A percentile compares a stretch with the other conserved stretches of the same genome.
phyloP scores from a whole-genome alignment of 2,888 invertebrate species.

The Uropetala carovei region DNA sequence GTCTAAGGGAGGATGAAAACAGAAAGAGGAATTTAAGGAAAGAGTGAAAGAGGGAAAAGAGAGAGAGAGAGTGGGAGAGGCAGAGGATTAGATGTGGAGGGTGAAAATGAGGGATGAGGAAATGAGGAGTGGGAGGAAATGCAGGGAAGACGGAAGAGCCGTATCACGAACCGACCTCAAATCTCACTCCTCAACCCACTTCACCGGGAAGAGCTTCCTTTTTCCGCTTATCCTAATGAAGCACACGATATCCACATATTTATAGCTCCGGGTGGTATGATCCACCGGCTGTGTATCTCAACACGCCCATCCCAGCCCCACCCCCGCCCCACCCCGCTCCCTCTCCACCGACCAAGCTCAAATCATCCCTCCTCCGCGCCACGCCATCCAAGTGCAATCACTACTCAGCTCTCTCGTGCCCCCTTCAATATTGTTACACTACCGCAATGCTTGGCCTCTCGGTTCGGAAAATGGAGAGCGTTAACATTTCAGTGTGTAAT shows the following conservation, averaged over 20 bases:
- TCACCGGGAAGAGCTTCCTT: background rate
- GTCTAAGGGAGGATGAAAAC: background rate
- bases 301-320: background rate
- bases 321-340: background rate
- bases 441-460: background rate
- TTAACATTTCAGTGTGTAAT: no score
- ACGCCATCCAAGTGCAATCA: background rate
- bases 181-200: background rate
- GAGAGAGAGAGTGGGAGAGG: background rate
- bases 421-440: background rate
- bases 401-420: background rate
- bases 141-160: background rate
- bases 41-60: no score
- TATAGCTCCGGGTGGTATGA: slow-evolving; percentile 9
- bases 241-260: slow-evolving; percentile 38
- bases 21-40: background rate
- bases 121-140: background rate
- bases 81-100: background rate
- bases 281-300: slow-evolving; percentile 26
- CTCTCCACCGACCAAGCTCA: background rate
- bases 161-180: slow-evolving; percentile 30
- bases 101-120: background rate
- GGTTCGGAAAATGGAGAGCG: no score
- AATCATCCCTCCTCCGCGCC: background rate
- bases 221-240: slow-evolving; percentile 27